phyloP scores from a whole-genome alignment of 1,140 invertebrate species.

The Leguminivora glycinivorella region DNA sequence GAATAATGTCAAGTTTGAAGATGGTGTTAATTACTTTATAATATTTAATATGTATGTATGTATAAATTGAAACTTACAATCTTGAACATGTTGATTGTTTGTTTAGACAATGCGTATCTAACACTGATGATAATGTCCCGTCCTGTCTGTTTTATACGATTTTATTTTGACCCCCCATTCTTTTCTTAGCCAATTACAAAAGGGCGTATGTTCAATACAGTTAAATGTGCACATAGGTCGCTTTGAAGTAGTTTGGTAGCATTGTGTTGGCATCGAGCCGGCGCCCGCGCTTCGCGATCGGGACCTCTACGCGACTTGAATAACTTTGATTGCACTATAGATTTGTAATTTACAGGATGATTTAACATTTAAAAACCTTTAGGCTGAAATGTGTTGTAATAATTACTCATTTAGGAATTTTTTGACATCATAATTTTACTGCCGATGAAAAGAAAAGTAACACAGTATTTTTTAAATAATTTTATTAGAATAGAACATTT shows the following conservation, averaged over 20 bases:
- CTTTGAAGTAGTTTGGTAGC: not conserved
- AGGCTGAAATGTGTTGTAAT: not conserved
- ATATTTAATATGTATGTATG: not conserved
- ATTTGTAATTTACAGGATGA: conserved; percentile 52
- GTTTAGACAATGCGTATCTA: conserved; percentile 49
- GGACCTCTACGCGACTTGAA: conserved; percentile 60
- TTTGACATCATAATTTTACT: too few relatives aligned
- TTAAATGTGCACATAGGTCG: not conserved
- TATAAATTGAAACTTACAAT: conserved; percentile 54
- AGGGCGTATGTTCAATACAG: conserved; percentile 31
- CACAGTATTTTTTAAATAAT: too few relatives aligned
- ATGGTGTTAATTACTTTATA: too few relatives aligned
- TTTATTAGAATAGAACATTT: too few relatives aligned
- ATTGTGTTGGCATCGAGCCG: conserved; percentile 39
- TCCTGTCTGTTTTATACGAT: conserved; percentile 64
- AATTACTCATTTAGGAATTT: not conserved
- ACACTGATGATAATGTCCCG: conserved; percentile 49
- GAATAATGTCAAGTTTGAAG: too few relatives aligned
- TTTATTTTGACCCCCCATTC: conserved; percentile 52
- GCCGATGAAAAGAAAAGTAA: too few relatives aligned
- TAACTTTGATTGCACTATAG: conserved; percentile 48
- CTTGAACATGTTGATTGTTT: conserved; percentile 68
- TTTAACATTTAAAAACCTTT: too few relatives aligned
- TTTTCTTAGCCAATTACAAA: not conserved
- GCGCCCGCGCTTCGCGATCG: conserved; percentile 53